Evolutionary conservation across 2,797 vertebrate species (phyloP).

Genomic region (Periparus ater): DNA sequence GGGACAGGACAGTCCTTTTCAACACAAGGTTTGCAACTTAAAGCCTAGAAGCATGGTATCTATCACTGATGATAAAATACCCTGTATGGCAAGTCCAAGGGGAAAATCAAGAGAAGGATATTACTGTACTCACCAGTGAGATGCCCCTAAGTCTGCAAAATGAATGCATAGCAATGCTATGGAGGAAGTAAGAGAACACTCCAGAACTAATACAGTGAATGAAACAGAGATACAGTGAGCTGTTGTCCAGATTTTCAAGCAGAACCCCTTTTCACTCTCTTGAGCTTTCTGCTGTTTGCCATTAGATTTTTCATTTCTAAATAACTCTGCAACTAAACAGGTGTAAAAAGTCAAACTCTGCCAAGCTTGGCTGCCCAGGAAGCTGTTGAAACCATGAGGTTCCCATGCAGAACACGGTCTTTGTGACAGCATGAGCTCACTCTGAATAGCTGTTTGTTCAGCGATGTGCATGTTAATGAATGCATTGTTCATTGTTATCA

Average conservation of each 20-base stretch:
- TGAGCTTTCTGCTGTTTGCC: slow-evolving; percentile 35
- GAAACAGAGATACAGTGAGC: slow-evolving; percentile 19
- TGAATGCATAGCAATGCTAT: not conserved
- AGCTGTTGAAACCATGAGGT: slow-evolving; percentile 70
- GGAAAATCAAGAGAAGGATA: not conserved
- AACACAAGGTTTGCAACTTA: not conserved
- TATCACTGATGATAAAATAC: not conserved
- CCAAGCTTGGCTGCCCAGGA: slow-evolving; percentile 72
- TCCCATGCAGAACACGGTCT: slow-evolving; percentile 68
- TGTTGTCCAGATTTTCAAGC: slow-evolving; percentile 33
- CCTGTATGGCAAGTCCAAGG: not conserved
- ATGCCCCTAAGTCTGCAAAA: not conserved
- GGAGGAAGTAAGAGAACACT: slow-evolving; percentile 17
- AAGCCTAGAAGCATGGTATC: not conserved
- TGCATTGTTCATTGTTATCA: slow-evolving; percentile 48
- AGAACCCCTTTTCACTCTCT: slow-evolving; percentile 21
- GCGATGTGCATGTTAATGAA: slow-evolving; percentile 64
- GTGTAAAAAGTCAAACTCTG: slow-evolving; percentile 73
- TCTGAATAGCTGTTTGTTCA: slow-evolving; percentile 65
- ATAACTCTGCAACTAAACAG: slow-evolving; percentile 67
- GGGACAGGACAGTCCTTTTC: not conserved
- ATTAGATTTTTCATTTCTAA: slow-evolving; percentile 63
- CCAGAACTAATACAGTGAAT: slow-evolving; percentile 2
- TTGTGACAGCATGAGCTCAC: slow-evolving; percentile 65
- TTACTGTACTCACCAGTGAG: not conserved